Conservation (phyloP, 2,888 invertebrate genomes). For the Latrodectus elegans region DNA sequence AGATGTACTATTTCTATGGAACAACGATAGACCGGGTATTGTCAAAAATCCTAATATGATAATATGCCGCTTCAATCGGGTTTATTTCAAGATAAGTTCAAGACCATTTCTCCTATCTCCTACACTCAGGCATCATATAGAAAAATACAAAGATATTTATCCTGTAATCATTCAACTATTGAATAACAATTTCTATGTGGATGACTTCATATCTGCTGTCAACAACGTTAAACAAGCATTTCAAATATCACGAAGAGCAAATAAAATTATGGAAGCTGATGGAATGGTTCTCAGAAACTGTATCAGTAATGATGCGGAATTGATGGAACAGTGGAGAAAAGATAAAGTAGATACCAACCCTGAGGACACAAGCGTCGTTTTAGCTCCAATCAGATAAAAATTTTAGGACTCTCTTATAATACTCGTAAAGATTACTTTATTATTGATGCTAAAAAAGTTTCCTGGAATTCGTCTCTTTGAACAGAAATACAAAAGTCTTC, state of each 20-base stretch:
- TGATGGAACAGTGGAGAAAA: slow-evolving; percentile 5
- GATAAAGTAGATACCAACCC: background rate
- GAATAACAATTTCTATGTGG: slow-evolving; percentile 12
- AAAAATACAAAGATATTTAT: slow-evolving; percentile 5
- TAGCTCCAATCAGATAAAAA: too few relatives aligned
- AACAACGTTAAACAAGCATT: slow-evolving; percentile 12
- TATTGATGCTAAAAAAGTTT: too few relatives aligned
- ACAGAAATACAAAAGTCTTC: too few relatives aligned
- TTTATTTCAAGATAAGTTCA: background rate
- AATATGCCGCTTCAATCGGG: background rate
- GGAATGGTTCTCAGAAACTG: slow-evolving; percentile 11
- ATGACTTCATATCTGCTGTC: slow-evolving; percentile 8
- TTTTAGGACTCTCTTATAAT: too few relatives aligned
- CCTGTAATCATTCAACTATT: slow-evolving; percentile 9
- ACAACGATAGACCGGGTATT: background rate
- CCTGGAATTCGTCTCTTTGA: too few relatives aligned
- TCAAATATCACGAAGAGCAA: slow-evolving; percentile 1
- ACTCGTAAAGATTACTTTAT: too few relatives aligned
- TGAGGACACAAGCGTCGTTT: too few relatives aligned
- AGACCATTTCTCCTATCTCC: slow-evolving; percentile 17
- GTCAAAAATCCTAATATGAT: background rate
- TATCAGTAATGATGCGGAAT: background rate
- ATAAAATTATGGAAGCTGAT: slow-evolving; percentile 22
- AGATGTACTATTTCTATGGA: background rate
- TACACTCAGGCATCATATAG: slow-evolving; percentile 16